Evolutionary conservation across 1,140 invertebrate genomes (phyloP).

Genomic region (Pararge aegeria): DNA sequence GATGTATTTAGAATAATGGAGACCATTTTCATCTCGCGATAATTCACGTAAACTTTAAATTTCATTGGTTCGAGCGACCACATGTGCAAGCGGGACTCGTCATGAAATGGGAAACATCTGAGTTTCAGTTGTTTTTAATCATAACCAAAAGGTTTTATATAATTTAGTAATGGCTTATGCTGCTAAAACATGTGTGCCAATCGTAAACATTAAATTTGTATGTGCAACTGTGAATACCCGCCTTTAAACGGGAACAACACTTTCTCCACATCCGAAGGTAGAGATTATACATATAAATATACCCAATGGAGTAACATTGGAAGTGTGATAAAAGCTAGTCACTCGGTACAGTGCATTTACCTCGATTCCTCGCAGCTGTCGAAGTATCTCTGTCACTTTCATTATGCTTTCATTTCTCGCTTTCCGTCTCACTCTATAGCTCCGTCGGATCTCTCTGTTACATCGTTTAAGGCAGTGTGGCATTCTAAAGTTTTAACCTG

Average conservation of each 20-base stretch:
- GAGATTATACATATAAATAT: conserved; percentile 38
- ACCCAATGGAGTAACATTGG: conserved; percentile 13
- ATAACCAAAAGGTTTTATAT: too few relatives aligned
- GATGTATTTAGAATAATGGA: too few relatives aligned
- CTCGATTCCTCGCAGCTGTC: conserved; percentile 61
- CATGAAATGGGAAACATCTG: not conserved
- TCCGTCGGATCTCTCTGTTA: conserved; percentile 62
- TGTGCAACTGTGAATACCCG: not conserved
- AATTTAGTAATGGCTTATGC: not conserved
- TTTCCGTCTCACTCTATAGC: conserved; percentile 54
- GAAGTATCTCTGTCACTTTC: conserved; percentile 48
- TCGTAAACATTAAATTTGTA: conserved; percentile 1
- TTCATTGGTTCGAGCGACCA: too few relatives aligned
- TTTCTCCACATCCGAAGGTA: conserved; percentile 25
- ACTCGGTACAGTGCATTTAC: conserved; percentile 70
- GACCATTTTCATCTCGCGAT: too few relatives aligned
- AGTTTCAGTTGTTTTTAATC: too few relatives aligned
- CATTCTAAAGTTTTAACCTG: conserved; percentile 67
- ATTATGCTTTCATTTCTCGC: conserved; percentile 40
- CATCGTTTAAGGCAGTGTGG: conserved; percentile 73
- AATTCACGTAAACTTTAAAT: too few relatives aligned
- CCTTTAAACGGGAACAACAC: not conserved
- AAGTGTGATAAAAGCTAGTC: conserved; percentile 42
- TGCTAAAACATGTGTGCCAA: too few relatives aligned
- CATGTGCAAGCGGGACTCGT: too few relatives aligned